phyloP scores from a whole-genome alignment of 2,113 vertebrate species.

The Pseudopipra pipra region DNA sequence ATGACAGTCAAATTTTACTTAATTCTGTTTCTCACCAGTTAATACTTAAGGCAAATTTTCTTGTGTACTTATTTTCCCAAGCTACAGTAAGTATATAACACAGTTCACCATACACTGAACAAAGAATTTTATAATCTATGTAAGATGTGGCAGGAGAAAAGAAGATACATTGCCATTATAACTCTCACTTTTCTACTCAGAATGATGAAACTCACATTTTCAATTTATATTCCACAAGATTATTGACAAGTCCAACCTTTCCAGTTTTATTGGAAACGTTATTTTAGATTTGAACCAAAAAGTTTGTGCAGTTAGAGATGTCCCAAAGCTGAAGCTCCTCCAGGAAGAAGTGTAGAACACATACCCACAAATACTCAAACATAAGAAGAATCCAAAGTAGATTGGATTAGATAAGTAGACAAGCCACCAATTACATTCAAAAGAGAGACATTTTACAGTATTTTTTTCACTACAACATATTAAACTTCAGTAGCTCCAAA shows the following conservation, averaged over 20 bases:
- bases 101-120: background rate
- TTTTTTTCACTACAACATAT: background rate
- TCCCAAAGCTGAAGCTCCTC: background rate
- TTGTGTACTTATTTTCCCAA: background rate
- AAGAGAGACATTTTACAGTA: background rate
- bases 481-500: background rate
- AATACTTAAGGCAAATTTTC: slow-evolving; percentile 20
- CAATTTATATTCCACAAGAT: background rate
- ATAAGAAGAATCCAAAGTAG: background rate
- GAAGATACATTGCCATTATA: background rate
- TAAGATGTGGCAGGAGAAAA: background rate
- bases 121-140: background rate
- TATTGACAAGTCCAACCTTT: background rate
- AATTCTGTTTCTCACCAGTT: background rate
- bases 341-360: background rate
- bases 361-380: background rate
- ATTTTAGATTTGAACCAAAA: background rate
- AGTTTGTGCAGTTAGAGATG: background rate
- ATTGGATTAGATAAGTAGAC: background rate
- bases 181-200: background rate
- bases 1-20: background rate
- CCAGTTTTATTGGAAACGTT: background rate
- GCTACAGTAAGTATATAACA: background rate
- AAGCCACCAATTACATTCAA: background rate
- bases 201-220: background rate